Evolutionary conservation across 2,888 invertebrate genomes (phyloP), one percentile per base, ranked within the genome.

Genomic region (Pristionchus japonicus): DNA sequence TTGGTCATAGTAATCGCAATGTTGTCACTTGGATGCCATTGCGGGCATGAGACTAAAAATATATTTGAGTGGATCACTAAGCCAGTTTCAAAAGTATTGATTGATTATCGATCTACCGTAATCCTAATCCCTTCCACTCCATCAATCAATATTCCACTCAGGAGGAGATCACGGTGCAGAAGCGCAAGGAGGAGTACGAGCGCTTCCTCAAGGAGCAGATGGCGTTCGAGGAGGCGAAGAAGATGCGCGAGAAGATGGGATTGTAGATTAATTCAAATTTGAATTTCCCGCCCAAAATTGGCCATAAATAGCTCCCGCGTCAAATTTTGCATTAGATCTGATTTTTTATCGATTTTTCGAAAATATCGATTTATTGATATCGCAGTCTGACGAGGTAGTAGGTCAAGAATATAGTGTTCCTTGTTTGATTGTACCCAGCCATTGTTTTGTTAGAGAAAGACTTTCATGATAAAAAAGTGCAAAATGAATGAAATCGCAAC

Each of bases 141-240:
- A 47, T 23, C 43, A 37, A 84, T n/a, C 61, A 17, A 89, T 20
- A n/a, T 40, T 86, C 47, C 31, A 74, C 88, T 11, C 87, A 90
- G 87, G 93, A 93, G 67, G 89, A 91, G 88, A 57, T 93, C 13
- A 83, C 90, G 85, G 93, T 92, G 47, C 89, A 90, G 64, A 91
- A 92, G 82, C 89, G 93, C 31, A 92, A 91, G 84, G 91, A 92
- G 85, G 92, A 93, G 88, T 92, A 93, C 89, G 93, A 93, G 87
- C 91, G 90, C 74, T 89, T 90, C 88, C 89, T 92, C 34, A 90
- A 92, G 34, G 93, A 93, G 82, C 92, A 93, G 88, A 93, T 93
- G 93, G 92, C 92, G 2, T 93, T 93, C 88, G 93, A 93, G 86
- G 91, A 92, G 88, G 91, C 93, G 31, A 90, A 90, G 57, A 90